Evolutionary conservation across 1,140 invertebrate genomes (phyloP), one percentile per base, ranked within the genome.

Genomic region (Polyergus mexicanus): DNA sequence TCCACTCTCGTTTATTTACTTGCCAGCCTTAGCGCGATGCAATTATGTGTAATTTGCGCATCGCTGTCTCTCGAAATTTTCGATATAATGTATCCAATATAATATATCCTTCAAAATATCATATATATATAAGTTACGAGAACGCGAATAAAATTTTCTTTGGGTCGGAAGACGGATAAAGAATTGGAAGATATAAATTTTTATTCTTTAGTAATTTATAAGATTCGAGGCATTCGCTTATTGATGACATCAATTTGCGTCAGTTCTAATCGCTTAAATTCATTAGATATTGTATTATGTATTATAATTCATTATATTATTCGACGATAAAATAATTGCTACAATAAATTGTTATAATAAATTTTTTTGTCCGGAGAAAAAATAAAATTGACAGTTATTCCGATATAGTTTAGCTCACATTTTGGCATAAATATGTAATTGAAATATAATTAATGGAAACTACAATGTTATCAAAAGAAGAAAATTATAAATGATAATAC

Each of bases 371-470:
- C 10, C 41, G 41, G 5, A 35, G 35, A 71, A 0, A 22, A 38
- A 58, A 60, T 75, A 25, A 74, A 58, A 75, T 11, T 75, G 72
- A 75, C 8, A 38, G 19, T 74, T 58, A 56, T 16, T 22, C 19
- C 13, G n/a, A 75, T 38, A 75, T 44, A 68, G 11, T 25, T 13
- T 19, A 41, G 3, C 1, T 44, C 0, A 44, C 8, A n/a, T 41
- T 8, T 44, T 13, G 8, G 28, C 11, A 28, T 76, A 44, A 76
- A 62, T 28, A 62, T 62, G 22, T 63, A 76, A 76, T 62, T 76
- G 10, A 10, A 76, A 44, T n/a, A 44, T 60, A 76, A 63, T 62
- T 47, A 44, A 44, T 76, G n/a, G 44, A 32, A 74, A 74, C 22
- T n/a, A 71, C 13, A 35, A 16, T 54, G 4, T 74, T 74, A 74